Base-by-base conservation (phyloP, 1,140 invertebrate genomes). In the Neocloeon triangulifer region DNA sequence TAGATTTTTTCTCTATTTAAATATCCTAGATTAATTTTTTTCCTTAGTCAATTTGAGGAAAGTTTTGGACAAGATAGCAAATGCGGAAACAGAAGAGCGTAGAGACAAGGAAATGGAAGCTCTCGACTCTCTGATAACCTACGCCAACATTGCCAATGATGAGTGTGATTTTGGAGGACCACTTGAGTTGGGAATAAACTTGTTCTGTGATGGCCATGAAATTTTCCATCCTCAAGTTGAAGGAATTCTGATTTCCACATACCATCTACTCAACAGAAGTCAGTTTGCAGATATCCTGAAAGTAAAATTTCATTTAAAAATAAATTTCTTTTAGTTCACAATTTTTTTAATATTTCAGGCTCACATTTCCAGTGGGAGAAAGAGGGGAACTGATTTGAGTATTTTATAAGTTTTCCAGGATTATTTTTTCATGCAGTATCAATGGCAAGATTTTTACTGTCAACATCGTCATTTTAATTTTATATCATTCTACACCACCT, bases 101-200 rank as follows among this genome's bases (percentile, higher is more conserved):
- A 45, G 57, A 35, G 67, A 65, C 42, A 58, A 58, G 43, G 40
- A 52, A 58, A 37, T 57, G 69, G 37, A 66, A 58, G 34, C 69
- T 6, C 47, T 92, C 3, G 73, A 86, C 40, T 71, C 76, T 40
- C 52, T 85, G 6, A 64, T 85, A 17, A 80, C 73, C 21, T 67
- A 66, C 41, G 69, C 80, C 5, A 80, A 69, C 44, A 88, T 88
- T 51, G 84, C 86, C 2, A 73, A 77, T 37, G 88, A 94, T 50
- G 88, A 94, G 52, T 85, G 79, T 49, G 88, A 94, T 52, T 91
- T 88, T 58, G 88, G 86, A 1, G 85, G 79, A 30, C 76, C 80
- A 4, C 46, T 94, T 2, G 86, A 95, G 54, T 54, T 88, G 17
- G 86, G 81, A 0, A 65, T 86, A 20, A 70, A 86, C 53, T 49